A percentile compares a stretch with the other conserved stretches of the same genome.
Conservation (phyloP, 2,888 invertebrate genomes). For the Lycia hirtaria region DNA sequence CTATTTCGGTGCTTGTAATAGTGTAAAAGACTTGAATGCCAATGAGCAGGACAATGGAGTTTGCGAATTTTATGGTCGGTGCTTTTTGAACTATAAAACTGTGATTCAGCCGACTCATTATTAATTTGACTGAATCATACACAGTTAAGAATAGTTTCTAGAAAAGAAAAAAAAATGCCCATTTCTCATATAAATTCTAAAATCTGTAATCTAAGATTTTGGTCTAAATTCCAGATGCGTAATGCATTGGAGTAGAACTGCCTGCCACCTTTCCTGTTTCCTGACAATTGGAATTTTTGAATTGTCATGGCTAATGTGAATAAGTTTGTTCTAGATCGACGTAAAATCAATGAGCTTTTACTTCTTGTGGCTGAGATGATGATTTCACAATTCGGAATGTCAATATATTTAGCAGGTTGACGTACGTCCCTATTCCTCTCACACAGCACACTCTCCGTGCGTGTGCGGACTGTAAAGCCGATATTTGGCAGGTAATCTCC, state of each 20-base stretch:
- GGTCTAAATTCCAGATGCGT: too few species aligned
- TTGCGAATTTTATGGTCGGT: constrained; percentile 10
- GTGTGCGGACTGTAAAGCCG: constrained; percentile 9
- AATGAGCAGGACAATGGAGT: constrained; percentile 16
- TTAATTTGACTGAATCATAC: background rate
- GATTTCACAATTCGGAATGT: background rate
- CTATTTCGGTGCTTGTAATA: constrained; percentile 41
- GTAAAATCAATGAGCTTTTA: too few species aligned
- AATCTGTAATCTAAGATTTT: too few species aligned
- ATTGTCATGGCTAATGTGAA: too few species aligned
- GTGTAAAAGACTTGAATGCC: constrained; percentile 3
- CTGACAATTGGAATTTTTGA: too few species aligned
- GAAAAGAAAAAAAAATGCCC: too few species aligned
- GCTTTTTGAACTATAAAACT: constrained; percentile 6
- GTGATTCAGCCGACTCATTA: background rate
- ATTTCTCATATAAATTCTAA: too few species aligned
- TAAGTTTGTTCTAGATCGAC: too few species aligned
- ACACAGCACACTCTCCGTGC: constrained; percentile 1
- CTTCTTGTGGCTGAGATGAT: too few species aligned
- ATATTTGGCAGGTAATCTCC: constrained; percentile 25
- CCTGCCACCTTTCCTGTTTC: too few species aligned
- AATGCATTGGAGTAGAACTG: too few species aligned
- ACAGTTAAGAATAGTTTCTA: too few species aligned
- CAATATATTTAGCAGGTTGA: background rate
- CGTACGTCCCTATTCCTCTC: background rate